Percentiles rank a stretch among this genome's conserved stretches.
phyloP scores from a whole-genome alignment of 2,888 invertebrate species.

The Liodrosophila aerea region DNA sequence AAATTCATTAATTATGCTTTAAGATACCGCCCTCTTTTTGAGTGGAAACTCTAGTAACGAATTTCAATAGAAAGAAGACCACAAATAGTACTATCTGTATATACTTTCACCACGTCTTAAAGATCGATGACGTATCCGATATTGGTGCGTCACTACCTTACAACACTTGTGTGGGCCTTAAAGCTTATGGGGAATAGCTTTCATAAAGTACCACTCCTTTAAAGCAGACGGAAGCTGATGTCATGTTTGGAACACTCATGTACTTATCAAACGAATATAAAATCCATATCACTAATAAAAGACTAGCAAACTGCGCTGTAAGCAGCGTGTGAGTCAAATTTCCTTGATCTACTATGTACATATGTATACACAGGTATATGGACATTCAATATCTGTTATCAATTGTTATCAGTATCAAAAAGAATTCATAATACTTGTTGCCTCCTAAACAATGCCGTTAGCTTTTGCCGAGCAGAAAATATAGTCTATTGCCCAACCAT shows the following conservation, averaged over 20 bases:
- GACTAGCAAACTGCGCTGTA: constrained; percentile 21
- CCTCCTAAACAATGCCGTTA: constrained; percentile 29
- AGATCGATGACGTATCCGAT: not conserved
- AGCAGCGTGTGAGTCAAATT: constrained; percentile 60
- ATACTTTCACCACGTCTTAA: not conserved
- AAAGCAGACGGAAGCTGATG: constrained; percentile 42
- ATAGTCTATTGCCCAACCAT: constrained; percentile 25
- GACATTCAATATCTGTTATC: constrained; percentile 56
- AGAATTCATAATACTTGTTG: constrained; percentile 26
- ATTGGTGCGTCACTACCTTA: constrained; percentile 46
- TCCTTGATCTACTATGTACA: constrained; percentile 29
- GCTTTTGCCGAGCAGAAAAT: constrained; percentile 20
- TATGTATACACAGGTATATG: constrained; percentile 13
- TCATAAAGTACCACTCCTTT: constrained; percentile 10
- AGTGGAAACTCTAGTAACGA: constrained; percentile 9
- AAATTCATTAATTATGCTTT: constrained; percentile 32
- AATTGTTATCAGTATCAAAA: constrained; percentile 50
- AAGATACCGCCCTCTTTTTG: constrained; percentile 24
- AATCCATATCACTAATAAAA: constrained; percentile 29
- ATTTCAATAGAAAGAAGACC: too few species aligned
- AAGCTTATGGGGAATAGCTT: constrained; percentile 9
- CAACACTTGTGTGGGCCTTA: constrained; percentile 7
- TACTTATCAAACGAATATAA: constrained; percentile 40
- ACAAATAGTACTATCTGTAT: too few species aligned
- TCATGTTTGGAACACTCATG: constrained; percentile 40